Base-by-base conservation (phyloP, 2,797 vertebrate species). In the Phrynocephalus forsythii region DNA sequence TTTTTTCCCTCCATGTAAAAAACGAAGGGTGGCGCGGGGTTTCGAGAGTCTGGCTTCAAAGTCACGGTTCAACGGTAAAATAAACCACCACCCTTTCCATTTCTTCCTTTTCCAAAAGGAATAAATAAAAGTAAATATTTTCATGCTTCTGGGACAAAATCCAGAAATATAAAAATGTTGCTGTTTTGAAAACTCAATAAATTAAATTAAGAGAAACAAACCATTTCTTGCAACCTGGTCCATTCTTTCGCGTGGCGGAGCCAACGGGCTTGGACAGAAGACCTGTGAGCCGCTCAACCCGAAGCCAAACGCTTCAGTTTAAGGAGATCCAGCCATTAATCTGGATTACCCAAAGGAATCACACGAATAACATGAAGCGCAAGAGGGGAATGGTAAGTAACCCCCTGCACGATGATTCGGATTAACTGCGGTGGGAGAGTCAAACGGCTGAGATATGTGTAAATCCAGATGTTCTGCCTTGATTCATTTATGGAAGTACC, bases 111-210 rank as follows among this genome's bases (percentile, higher is more conserved):
- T 68, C 56, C 48, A 52, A 84, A 13, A 88, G 83, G 82, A 56
- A 85, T 38, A 85, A 88, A 88, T 73, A 66, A 88, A 63, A 6
- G 38, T 80, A 15, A 75, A 52, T 72, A 22, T 85, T 80, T 80
- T 67, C 87, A 80, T 50, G 69, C 77, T 88, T 85, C 87, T 84
- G 87, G 87, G 87, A 80, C 44, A 44, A 33, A n/a, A n/a, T 80
- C 87, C 87, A 88, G 60, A 75, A 69, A 88, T 52, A 88, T 67
- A 73, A 50, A 67, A 79, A 84, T 22, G 77, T 84, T 66, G 78
- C 20, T 60, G 69, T 80, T 88, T 84, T 50, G 77, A 50, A 80
- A 88, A 84, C 69, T 73, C 77, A 52, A 84, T 67, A 80, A 88
- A 88, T 88, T 73, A 15, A 88, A 84, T 88, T 80, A 88, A 50